Conservation (phyloP, 2,888 invertebrate species). For the Rhimphoctona megacephalus region DNA sequence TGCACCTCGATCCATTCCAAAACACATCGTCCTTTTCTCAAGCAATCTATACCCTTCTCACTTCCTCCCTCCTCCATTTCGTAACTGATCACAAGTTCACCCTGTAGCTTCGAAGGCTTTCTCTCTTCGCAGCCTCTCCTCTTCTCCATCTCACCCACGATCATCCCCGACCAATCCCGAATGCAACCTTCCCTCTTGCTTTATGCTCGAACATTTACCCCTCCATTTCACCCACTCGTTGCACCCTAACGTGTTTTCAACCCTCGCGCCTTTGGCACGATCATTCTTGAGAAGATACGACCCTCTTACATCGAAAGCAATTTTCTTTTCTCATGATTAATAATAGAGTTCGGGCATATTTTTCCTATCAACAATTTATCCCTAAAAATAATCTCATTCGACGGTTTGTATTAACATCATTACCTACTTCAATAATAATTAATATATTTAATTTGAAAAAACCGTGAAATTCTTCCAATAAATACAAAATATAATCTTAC, state of each 20-base stretch:
- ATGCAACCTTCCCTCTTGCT: constrained; percentile 10
- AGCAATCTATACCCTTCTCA: constrained; percentile 28
- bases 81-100: background rate
- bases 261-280: constrained; percentile 18
- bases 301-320: background rate
- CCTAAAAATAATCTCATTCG: background rate
- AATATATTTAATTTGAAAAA: background rate
- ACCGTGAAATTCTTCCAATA: too few relatives aligned
- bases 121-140: constrained; percentile 43
- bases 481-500: too few relatives aligned
- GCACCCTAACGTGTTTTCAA: constrained; percentile 33
- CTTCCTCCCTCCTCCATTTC: constrained; percentile 15
- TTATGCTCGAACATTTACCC: background rate
- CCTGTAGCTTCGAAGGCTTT: constrained; percentile 23
- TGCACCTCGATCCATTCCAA: constrained; percentile 7
- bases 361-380: background rate
- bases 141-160: constrained; percentile 45
- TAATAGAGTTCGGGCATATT: background rate
- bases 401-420: background rate
- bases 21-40: constrained; percentile 21
- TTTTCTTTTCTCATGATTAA: background rate
- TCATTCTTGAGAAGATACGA: background rate
- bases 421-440: background rate
- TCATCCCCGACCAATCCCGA: constrained; percentile 50
- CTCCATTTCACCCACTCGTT: constrained; percentile 35